Evolutionary conservation across 2,797 vertebrate species (phyloP), one percentile per base, ranked within the genome.

Genomic region (Silurus aristotelis): DNA sequence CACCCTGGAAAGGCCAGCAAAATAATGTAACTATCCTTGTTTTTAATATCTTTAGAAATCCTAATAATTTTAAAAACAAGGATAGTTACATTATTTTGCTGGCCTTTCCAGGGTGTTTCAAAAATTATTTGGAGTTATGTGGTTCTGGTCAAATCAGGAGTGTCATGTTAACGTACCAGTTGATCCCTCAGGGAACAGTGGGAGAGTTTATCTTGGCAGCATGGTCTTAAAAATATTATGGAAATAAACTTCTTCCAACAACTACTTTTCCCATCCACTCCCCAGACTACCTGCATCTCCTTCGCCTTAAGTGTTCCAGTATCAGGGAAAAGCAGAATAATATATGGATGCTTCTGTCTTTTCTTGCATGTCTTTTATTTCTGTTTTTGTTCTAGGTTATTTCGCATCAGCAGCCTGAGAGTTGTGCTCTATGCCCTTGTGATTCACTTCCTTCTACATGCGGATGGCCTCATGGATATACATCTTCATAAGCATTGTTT

Each of bases 401-500:
- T 60, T 85, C 15, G 38, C 61, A 70, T 80, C 14, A 79, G 20
- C 55, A 63, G 38, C 64, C 58, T 67, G 55, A 77, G 4, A 75
- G 12, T 17, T 43, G 85, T 81, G 43, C 61, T 82, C 15, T 31
- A 55, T 67, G 46, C 31, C 15, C 46, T 22, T 31, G 46, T 81
- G 63, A 67, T 46, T 67, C 79, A 81, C 25, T 31, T 81, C 79
- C 79, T 81, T 46, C 79, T 66, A 63, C 63, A 4, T 67, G 61
- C 43, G 48, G 38, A 14, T 83, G 87, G 83, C 76, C 83, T 85
- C 75, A 86, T 82, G 71, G 66, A 83, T 80, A 68, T 61, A 73
- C 84, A 79, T 83, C 84, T 80, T 70, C 66, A 64, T 79, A 83
- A 82, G 63, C 76, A 87, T 84, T 82, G 84, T 86, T 80, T 80